Evolutionary conservation across 1,140 invertebrate genomes (phyloP), one percentile per base, ranked within the genome.

Genomic region (Magallana ariakensis): DNA sequence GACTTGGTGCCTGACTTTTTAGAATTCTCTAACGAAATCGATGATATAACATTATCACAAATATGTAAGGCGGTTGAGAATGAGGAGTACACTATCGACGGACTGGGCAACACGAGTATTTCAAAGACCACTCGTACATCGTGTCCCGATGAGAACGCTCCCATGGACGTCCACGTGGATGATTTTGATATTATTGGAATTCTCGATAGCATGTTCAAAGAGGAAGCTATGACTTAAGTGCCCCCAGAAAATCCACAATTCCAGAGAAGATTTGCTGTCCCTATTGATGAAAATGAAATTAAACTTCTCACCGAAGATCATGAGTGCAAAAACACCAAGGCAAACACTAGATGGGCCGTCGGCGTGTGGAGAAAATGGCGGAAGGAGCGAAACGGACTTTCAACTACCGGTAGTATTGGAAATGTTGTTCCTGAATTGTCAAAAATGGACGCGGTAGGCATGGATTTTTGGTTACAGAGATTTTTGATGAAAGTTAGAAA

Each of bases 281-380:
- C 60, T 19, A 66, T n/a, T 66, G n/a, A 66, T 22, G 62, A 22
- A 66, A 10, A 66, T 2, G n/a, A 22, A 66, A 22, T 22, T 66
- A 10, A 84, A 84, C 16, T 10, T 19, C 58, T 84, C 5, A 62
- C 53, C 16, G 57, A 84, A 15, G 46, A 33, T 15, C 56, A 84
- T 9, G 57, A 84, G 33, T 46, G 62, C 22, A 46, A 19, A n/a
- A 84, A 84, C 11, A 84, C 83, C 16, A 84, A 66, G 33, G 22
- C 46, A 62, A 84, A 84, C 33, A 84, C 83, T 46, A 60, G 13
- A 33, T 84, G 83, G 83, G 56, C 83, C 4, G 57, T 84, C 6
- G 16, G 33, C 53, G 57, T 84, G 26, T 84, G n/a, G 46, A 58
- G 62, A 46, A 84, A 84, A 62, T 84, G 83, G 83, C 57, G 57